Percentiles rank a stretch among this genome's conserved stretches.
These are phyloP conservation scores for Drosophila auraria DNA, from an alignment of 1,140 invertebrate genomes.

Conservation along the genomic window DNA sequence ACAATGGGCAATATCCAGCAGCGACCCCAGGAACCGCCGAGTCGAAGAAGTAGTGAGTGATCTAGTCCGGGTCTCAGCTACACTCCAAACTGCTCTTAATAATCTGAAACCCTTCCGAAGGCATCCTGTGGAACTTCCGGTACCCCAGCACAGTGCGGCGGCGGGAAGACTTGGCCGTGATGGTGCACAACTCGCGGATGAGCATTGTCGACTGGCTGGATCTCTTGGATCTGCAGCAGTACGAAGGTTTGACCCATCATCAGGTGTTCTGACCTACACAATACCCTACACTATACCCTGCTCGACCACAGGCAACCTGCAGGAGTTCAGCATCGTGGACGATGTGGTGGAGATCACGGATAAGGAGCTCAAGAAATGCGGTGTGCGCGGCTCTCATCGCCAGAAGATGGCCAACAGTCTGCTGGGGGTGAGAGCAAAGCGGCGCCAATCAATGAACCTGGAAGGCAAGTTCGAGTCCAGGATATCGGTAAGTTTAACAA, in stretches of 20 bases:
- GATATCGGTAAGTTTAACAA: not conserved
- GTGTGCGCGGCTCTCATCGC: constrained; percentile 88
- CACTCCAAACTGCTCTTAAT: not conserved
- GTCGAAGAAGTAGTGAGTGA: constrained; percentile 72
- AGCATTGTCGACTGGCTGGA: constrained; percentile 74
- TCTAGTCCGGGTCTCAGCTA: not conserved
- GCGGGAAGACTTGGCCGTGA: constrained; percentile 69
- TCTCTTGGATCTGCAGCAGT: constrained; percentile 76
- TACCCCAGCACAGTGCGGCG: constrained; percentile 61
- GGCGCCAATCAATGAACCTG: constrained; percentile 74
- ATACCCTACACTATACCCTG: not conserved
- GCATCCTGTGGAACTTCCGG: constrained; percentile 83
- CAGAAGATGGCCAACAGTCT: constrained; percentile 88
- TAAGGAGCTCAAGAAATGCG: constrained; percentile 87
- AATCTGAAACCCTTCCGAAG: constrained; percentile 28
- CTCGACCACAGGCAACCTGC: constrained; percentile 72
- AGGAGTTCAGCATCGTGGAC: constrained; percentile 86
- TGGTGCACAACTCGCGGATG: constrained; percentile 75
- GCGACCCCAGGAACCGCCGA: constrained; percentile 44
- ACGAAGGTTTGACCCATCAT: constrained; percentile 56
- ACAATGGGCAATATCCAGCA: constrained; percentile 74
- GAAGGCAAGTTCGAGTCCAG: constrained; percentile 53
- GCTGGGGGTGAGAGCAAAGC: constrained; percentile 87
- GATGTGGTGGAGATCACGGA: constrained; percentile 88
- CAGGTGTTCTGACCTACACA: not conserved